These are phyloP conservation scores for Piliocolobus tephrosceles DNA, from an alignment of 2,113 vertebrate genomes.

Conservation along the genomic window DNA sequence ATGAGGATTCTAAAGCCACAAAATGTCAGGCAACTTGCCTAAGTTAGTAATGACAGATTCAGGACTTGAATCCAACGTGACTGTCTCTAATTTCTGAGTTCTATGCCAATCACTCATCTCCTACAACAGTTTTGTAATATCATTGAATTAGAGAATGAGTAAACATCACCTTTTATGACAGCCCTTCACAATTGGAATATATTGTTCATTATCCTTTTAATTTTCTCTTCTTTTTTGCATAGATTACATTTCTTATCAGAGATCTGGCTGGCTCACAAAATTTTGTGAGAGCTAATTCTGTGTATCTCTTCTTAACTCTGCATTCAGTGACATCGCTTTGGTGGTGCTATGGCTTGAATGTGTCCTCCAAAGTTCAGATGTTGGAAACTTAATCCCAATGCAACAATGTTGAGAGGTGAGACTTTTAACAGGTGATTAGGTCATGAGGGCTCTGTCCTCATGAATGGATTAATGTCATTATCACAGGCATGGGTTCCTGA, in stretches of 20 bases:
- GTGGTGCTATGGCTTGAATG: background rate
- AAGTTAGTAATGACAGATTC: background rate
- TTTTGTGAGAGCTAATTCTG: background rate
- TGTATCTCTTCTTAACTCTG: background rate
- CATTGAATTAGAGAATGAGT: background rate
- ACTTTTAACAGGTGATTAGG: background rate
- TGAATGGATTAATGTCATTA: background rate
- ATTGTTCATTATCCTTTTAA: background rate
- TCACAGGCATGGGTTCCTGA: background rate
- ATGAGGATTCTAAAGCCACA: background rate
- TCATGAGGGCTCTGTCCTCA: background rate
- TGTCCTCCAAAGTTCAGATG: background rate
- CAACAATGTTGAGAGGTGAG: background rate
- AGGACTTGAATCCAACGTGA: background rate
- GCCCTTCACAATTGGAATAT: background rate
- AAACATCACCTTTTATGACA: background rate
- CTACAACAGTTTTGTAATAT: background rate
- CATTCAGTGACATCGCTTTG: background rate
- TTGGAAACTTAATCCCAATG: background rate
- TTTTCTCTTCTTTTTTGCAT: background rate
- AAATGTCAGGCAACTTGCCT: background rate
- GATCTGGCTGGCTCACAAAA: background rate
- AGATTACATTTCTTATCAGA: background rate
- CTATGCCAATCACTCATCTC: background rate
- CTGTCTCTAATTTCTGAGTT: slow-evolving; percentile 4